Evolutionary conservation across 1,140 invertebrate genomes (phyloP).

Genomic region (Bombus impatiens): DNA sequence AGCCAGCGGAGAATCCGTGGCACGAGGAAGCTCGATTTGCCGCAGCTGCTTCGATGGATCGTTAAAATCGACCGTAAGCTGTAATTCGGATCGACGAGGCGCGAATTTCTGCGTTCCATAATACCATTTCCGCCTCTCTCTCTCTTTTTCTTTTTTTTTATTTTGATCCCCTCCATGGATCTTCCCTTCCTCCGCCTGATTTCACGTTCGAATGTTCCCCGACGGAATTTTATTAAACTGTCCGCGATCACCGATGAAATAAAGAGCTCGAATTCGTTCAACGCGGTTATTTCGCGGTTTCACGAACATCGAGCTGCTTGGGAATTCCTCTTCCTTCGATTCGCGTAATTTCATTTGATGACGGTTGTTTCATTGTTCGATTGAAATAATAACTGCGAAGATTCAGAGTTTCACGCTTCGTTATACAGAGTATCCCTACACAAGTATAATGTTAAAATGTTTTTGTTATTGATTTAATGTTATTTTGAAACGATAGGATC

Average conservation of each 20-base stretch:
- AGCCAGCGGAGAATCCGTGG: slow-evolving; percentile 16
- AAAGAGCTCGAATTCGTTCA: slow-evolving; percentile 29
- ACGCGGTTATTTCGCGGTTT: slow-evolving; percentile 8
- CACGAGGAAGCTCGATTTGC: slow-evolving; percentile 45
- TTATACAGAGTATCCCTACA: neutral
- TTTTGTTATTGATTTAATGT: too few species aligned
- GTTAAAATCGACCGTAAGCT: slow-evolving; percentile 50
- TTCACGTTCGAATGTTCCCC: slow-evolving; percentile 39
- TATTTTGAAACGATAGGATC: too few species aligned
- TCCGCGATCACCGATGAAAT: slow-evolving; percentile 46
- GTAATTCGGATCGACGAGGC: slow-evolving; percentile 48
- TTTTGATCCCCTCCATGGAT: neutral
- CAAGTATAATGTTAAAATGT: too few species aligned
- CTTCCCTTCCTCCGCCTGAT: neutral
- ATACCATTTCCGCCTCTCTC: slow-evolving; percentile 1
- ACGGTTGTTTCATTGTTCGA: neutral
- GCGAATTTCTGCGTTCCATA: slow-evolving; percentile 43
- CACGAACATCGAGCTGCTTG: neutral
- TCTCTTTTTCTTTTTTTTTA: neutral
- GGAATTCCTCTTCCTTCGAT: neutral
- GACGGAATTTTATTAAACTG: slow-evolving; percentile 3
- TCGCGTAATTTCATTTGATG: neutral
- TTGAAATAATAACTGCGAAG: neutral
- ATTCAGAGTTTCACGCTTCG: neutral
- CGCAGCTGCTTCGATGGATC: slow-evolving; percentile 48